phyloP scores from a whole-genome alignment of 2,797 vertebrate genomes.

The Rhinatrema bivittatum region DNA sequence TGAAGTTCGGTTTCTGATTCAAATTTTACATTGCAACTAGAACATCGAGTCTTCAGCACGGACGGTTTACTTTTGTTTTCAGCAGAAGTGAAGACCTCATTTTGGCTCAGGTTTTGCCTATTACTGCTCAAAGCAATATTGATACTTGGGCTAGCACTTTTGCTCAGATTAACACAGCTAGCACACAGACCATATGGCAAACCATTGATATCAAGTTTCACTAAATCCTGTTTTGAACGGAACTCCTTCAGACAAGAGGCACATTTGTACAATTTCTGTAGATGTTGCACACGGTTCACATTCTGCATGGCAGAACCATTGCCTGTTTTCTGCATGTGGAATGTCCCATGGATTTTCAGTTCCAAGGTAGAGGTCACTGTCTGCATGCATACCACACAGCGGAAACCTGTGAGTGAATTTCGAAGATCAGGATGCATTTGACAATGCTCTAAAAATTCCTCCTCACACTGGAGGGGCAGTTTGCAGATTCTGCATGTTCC shows the following conservation, averaged over 20 bases:
- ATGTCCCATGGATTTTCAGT: slow-evolving; percentile 97
- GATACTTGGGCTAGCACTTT: slow-evolving; percentile 76
- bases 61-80: slow-evolving; percentile 81
- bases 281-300: slow-evolving; percentile 56
- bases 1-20: slow-evolving; percentile 93
- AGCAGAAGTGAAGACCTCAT: slow-evolving; percentile 77
- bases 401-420: slow-evolving; percentile 96
- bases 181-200: slow-evolving; percentile 93
- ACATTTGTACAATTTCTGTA: slow-evolving; percentile 84
- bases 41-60: slow-evolving; percentile 86
- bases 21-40: slow-evolving; percentile 97
- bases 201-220: slow-evolving; percentile 95
- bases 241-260: slow-evolving; percentile 97
- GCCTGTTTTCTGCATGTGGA: slow-evolving; percentile 98
- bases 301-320: slow-evolving; percentile 64
- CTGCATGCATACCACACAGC: slow-evolving; percentile 98
- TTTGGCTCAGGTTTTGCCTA: slow-evolving; percentile 68
- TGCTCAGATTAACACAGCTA: slow-evolving; percentile 78
- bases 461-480: slow-evolving; percentile 93
- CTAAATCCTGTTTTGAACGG: slow-evolving; percentile 89
- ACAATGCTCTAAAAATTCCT: slow-evolving; percentile 98
- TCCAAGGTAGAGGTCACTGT: slow-evolving; percentile 97
- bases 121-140: slow-evolving; percentile 54
- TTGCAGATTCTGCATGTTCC: slow-evolving; percentile 98
- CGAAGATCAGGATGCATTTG: slow-evolving; percentile 97